phyloP scores from a whole-genome alignment of 2,888 invertebrate species.

The Noctua fimbriata region DNA sequence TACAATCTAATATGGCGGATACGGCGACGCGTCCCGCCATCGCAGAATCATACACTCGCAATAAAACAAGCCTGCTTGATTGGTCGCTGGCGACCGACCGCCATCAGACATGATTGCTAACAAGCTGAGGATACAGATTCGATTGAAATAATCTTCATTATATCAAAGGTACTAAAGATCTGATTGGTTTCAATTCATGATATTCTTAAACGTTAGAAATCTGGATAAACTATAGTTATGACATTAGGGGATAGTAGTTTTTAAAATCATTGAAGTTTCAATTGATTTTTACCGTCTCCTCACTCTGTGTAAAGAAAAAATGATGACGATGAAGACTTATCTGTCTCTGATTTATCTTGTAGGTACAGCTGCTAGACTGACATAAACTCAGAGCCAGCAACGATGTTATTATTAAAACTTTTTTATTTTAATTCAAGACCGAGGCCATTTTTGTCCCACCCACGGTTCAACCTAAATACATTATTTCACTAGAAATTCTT shows the following conservation, averaged over 20 bases:
- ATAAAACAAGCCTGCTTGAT: slow-evolving; percentile 66
- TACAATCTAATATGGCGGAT: slow-evolving; percentile 44
- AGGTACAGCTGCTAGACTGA: not conserved
- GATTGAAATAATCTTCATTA: slow-evolving; percentile 6
- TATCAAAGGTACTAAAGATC: not conserved
- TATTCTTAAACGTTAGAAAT: not conserved
- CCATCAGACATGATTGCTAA: not conserved
- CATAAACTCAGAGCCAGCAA: not conserved
- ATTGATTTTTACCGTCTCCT: not conserved
- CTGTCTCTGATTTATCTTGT: not conserved
- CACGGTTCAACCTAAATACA: not conserved
- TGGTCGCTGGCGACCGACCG: slow-evolving; percentile 46
- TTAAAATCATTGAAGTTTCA: not conserved
- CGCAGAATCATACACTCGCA: slow-evolving; percentile 51
- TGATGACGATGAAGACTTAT: not conserved
- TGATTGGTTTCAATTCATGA: not conserved
- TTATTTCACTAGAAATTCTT: not conserved
- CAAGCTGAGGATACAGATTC: not conserved
- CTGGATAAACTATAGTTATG: not conserved
- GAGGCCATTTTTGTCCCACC: not conserved
- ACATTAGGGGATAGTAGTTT: not conserved
- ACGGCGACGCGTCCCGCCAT: not conserved
- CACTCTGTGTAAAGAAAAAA: not conserved
- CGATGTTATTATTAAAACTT: not conserved
- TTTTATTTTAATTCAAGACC: not conserved